A percentile compares a stretch with the other conserved stretches of the same genome.
phyloP scores from a whole-genome alignment of 2,113 vertebrate genomes.

The Mastomys coucha region DNA sequence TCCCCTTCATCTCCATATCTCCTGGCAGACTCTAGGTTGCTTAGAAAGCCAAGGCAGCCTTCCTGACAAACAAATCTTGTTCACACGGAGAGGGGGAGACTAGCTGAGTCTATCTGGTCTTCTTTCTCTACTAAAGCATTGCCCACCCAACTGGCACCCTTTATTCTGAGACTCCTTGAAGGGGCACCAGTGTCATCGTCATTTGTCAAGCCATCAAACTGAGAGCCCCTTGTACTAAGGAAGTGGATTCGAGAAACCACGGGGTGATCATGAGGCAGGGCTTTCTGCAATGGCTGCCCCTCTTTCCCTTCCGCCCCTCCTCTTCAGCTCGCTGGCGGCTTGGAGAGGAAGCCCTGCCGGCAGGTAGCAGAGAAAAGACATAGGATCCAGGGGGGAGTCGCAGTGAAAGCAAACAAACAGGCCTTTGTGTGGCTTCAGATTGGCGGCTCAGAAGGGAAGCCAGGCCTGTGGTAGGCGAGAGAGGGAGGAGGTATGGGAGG shows the following conservation, averaged over 20 bases:
- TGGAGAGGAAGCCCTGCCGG: conserved; percentile 73
- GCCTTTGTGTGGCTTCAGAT: conserved; percentile 81
- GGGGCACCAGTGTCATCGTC: conserved; percentile 79
- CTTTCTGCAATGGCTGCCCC: conserved; percentile 41
- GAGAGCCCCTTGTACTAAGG: background rate
- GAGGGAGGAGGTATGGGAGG: background rate
- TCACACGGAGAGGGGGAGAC: conserved; percentile 83
- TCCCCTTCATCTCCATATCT: conserved; percentile 86
- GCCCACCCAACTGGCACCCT: conserved; percentile 81
- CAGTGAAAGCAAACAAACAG: conserved; percentile 82
- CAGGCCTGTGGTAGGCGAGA: background rate
- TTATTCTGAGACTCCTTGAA: conserved; percentile 77
- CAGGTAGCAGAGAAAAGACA: conserved; percentile 80
- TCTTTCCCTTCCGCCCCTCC: conserved; percentile 37
- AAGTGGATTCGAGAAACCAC: background rate
- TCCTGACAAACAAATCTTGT: conserved; percentile 86
- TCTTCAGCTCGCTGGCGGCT: conserved; percentile 34
- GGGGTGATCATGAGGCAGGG: conserved; percentile 16
- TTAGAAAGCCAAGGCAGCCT: conserved; percentile 85
- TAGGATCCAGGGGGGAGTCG: conserved; percentile 72
- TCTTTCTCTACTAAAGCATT: conserved; percentile 78
- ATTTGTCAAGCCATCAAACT: background rate
- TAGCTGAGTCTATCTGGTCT: conserved; percentile 80
- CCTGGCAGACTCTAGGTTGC: conserved; percentile 83
- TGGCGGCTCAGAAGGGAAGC: conserved; percentile 73